Evolutionary conservation across 2,888 invertebrate genomes (phyloP).

Genomic region (Taphrorychus bicolor): DNA sequence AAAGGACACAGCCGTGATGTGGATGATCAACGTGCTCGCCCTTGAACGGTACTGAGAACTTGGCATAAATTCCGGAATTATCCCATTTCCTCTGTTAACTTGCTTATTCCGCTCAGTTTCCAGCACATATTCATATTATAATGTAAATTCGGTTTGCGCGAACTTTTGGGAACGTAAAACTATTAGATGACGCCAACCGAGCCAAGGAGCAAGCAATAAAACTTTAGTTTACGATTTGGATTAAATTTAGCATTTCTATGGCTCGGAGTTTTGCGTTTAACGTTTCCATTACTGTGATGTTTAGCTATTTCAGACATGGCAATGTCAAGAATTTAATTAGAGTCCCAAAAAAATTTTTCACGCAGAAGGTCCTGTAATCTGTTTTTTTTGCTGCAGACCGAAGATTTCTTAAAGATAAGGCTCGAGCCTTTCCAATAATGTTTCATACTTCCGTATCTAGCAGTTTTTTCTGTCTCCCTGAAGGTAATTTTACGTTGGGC

Average conservation of each 20-base stretch:
- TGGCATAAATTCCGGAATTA: slow-evolving; percentile 4
- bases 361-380: too few species aligned
- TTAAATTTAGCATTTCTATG: slow-evolving; percentile 23
- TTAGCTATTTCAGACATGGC: neutral
- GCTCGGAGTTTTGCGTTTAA: neutral
- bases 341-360: neutral
- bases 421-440: too few species aligned
- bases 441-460: too few species aligned
- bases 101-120: slow-evolving; percentile 13
- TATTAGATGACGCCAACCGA: slow-evolving; percentile 5
- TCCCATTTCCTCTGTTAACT: slow-evolving; percentile 11
- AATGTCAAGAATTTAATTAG: neutral
- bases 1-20: neutral
- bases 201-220: slow-evolving; percentile 18
- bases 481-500: too few species aligned
- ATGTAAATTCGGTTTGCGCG: slow-evolving; percentile 18
- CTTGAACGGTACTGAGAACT: neutral
- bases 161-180: slow-evolving; percentile 25
- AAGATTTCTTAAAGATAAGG: too few species aligned
- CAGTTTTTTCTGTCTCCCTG: too few species aligned
- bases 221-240: slow-evolving; percentile 22
- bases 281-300: neutral
- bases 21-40: neutral
- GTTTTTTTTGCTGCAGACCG: too few species aligned
- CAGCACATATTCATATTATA: slow-evolving; percentile 24